These are phyloP conservation scores for Heterohyrax brucei DNA, from an alignment of 2,797 vertebrate genomes.

Conservation along the genomic window DNA sequence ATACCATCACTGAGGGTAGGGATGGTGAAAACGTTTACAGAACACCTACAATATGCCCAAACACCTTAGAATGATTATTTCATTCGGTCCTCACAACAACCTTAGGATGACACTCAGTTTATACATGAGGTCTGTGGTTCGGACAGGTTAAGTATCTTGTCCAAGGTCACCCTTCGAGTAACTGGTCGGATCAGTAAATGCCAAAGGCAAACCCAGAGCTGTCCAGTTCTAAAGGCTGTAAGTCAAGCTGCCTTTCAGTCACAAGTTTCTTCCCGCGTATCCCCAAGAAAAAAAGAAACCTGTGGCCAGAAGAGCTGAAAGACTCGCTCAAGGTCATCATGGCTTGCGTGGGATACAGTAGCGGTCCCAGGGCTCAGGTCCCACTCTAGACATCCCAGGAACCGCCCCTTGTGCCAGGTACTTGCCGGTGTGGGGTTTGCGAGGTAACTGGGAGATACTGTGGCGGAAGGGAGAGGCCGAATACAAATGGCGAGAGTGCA, in stretches of 20 bases:
- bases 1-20: neutral
- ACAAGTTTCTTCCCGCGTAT: neutral
- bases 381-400: neutral
- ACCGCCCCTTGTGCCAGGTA: neutral
- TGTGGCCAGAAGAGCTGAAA: neutral
- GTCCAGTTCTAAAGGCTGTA: neutral
- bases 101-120: neutral
- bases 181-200: neutral
- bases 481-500: neutral
- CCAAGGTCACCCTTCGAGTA: constrained; percentile 18
- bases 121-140: neutral
- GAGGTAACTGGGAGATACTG: neutral
- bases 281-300: neutral
- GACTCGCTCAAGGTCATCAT: neutral
- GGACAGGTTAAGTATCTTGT: neutral
- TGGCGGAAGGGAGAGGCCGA: neutral
- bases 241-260: neutral
- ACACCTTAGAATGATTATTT: neutral
- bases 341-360: neutral
- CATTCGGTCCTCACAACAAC: neutral
- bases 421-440: too few relatives aligned
- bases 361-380: neutral
- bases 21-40: neutral
- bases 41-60: neutral
- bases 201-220: neutral